Base-by-base conservation (phyloP, 2,888 invertebrate species). In the Sphaerophoria rueppellii region DNA sequence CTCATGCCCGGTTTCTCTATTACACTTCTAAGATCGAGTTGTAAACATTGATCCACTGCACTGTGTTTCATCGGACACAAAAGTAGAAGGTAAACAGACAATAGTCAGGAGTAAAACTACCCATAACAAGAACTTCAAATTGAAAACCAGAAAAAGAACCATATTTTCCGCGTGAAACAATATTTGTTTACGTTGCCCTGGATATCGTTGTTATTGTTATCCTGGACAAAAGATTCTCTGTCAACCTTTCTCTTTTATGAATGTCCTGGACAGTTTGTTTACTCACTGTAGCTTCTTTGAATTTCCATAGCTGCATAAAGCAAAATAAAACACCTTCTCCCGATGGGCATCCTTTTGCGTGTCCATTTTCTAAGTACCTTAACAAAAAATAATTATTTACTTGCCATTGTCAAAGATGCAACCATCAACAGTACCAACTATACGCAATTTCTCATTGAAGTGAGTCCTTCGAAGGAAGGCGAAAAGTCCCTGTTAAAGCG, bases 141-240 rank as follows among this genome's bases (percentile, higher is more conserved):
- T 52, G 24, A 4, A 52, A 37, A 58, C n/a, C 24, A 57, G 58
- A 70, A 46, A 12, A 34, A 57, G 54, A 71, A 75, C 57, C 72
- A 69, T 83, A 83, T 83, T 83, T 83, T 75, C 34, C 67, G 61
- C 61, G 74, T 60, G 60, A 43, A 34, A 6, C 2, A 75, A 67
- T 71, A 79, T 83, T 83, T 83, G 78, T 65, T 74, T 60, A 75
- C 55, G 70, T 75, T 55, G 11, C 71, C 40, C 35, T 57, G n/a
- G 55, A 35, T n/a, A 6, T 55, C 34, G n/a, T 67, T 48, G 61
- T 40, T 55, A 63, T 73, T 43, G 11, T 40, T 40, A 9, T 43
- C 43, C 12, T 43, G 9, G 11, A 43, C 4, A 43, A 9, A 43
- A 7, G 12, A 12, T 43, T 9, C 12, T 43, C 43, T 48, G 65